Conservation (phyloP, 2,888 invertebrate genomes). For the Geophilus truncorum region DNA sequence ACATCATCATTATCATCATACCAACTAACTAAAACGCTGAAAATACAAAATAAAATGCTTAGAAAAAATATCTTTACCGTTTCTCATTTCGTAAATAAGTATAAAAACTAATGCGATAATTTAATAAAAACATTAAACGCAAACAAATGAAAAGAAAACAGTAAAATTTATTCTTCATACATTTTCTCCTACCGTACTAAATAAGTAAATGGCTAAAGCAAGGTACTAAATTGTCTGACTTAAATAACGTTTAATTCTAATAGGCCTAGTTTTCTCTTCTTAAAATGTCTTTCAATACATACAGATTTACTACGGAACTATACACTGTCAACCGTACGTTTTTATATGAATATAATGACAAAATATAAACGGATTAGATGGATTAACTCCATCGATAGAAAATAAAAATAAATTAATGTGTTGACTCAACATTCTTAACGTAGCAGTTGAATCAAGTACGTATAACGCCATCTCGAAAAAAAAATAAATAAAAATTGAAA, state of each 20-base stretch:
- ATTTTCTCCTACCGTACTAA: too few species aligned
- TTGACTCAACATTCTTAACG: neutral
- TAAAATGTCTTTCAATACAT: neutral
- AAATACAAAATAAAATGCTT: neutral
- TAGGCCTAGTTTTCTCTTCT: neutral
- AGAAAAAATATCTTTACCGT: neutral
- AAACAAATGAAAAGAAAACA: neutral
- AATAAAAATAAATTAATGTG: neutral
- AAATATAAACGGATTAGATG: neutral
- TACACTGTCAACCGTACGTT: neutral
- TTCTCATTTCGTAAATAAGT: neutral
- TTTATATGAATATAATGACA: neutral
- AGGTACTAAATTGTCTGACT: too few species aligned
- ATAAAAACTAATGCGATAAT: neutral
- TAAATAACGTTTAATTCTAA: too few species aligned
- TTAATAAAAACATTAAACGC: neutral
- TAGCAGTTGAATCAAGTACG: neutral
- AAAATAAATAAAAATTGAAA: neutral
- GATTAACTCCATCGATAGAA: neutral
- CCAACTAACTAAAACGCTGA: neutral
- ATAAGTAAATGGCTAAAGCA: too few species aligned
- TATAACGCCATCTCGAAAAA: neutral
- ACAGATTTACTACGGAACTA: neutral
- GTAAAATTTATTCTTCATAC: too few species aligned
- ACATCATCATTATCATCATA: neutral